phyloP scores from a whole-genome alignment of 2,888 invertebrate species.

The Phrixothrix hirtus region DNA sequence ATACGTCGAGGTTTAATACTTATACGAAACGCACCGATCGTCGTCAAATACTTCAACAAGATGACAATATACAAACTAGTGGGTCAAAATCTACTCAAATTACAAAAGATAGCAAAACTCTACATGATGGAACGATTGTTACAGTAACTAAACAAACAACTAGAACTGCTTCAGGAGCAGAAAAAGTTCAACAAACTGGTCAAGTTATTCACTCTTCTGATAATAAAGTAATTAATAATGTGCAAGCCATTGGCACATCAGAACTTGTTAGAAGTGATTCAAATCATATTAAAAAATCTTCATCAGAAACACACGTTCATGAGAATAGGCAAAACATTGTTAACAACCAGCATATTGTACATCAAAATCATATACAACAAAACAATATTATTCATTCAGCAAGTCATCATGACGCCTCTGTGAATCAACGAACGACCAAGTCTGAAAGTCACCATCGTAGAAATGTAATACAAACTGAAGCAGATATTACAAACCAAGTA shows the following conservation, averaged over 20 bases:
- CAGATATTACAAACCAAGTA: slow-evolving; percentile 76
- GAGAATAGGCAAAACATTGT: slow-evolving; percentile 38
- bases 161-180: slow-evolving; percentile 46
- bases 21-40: slow-evolving; percentile 40
- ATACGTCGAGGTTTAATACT: slow-evolving; percentile 60
- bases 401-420: slow-evolving; percentile 34
- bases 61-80: slow-evolving; percentile 47
- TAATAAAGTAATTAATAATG: slow-evolving; percentile 3
- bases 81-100: slow-evolving; percentile 39
- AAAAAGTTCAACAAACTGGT: slow-evolving; percentile 30
- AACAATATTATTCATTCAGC: slow-evolving; percentile 39
- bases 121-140: slow-evolving; percentile 60
- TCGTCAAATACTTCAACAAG: slow-evolving; percentile 28
- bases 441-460: slow-evolving; percentile 64
- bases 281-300: slow-evolving; percentile 49
- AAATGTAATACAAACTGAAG: slow-evolving; percentile 73
- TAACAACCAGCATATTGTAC: slow-evolving; percentile 17
- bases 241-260: slow-evolving; percentile 19
- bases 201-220: slow-evolving; percentile 1
- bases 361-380: slow-evolving; percentile 26
- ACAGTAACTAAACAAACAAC: slow-evolving; percentile 60
- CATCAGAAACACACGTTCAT: slow-evolving; percentile 49
- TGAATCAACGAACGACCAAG: slow-evolving; percentile 28
- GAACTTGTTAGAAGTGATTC: slow-evolving; percentile 41
- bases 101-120: slow-evolving; percentile 53